Base-by-base conservation (phyloP, 1,140 invertebrate species). In the Diprion similis region DNA sequence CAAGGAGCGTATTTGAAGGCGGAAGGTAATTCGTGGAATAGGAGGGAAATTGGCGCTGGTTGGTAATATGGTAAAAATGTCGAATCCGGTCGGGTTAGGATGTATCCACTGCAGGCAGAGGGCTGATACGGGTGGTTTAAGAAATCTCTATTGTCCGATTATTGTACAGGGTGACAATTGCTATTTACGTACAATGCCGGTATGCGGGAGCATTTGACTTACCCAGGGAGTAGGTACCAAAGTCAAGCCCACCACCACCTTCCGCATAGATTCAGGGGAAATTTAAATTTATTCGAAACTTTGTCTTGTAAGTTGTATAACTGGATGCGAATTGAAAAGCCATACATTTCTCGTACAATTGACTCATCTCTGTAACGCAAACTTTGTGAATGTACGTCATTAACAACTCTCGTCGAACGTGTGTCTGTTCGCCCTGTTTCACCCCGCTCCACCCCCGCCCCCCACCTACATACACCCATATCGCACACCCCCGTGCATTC, bases 341-440 rank as follows among this genome's bases (percentile, higher is more conserved):
- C 83, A 86, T 85, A 59, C 51, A 85, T 86, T 85, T 85, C 83
- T 79, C 77, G 78, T 85, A 85, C 84, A 86, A 86, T 86, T 83
- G 82, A 79, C 80, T 86, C 83, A 81, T 85, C 82, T 81, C 80
- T 80, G 82, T 80, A 79, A 81, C 80, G 79, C 82, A 83, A 86
- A 85, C 81, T 85, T 85, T 81, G 80, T 85, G 85, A 86, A 86
- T 86, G 81, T 82, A 80, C 84, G 84, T 86, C 84, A 86, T 86
- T 86, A 86, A 85, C 83, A 77, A 78, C 75, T 80, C 78, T 78
- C 74, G 79, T 80, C 72, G 79, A 84, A 82, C 78, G 79, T 68
- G 66, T 68, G 66, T 68, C 66, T 68, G 66, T 68, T 68, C 59
- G 1, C 13, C 17, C 59, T 0, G 71, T 76, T 76, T 66, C 68